These are phyloP conservation scores for Resseliella maxima DNA, from an alignment of 2,888 invertebrate species.

Conservation along the genomic window DNA sequence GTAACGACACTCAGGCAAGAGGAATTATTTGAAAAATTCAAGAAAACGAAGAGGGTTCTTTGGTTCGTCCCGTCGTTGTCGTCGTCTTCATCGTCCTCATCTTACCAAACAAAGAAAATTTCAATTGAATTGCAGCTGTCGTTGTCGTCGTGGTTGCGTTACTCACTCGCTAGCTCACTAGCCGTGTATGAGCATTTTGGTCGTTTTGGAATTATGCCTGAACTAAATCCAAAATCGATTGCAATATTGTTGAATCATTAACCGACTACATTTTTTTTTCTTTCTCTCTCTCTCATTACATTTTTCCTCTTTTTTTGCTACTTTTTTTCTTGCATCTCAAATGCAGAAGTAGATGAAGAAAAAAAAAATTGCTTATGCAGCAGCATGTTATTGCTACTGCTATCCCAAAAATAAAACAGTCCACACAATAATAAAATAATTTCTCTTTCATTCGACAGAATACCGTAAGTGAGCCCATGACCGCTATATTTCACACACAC, in stretches of 20 bases:
- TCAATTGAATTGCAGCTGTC: conserved; percentile 54
- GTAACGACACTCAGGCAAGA: not conserved
- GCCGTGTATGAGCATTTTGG: too few relatives aligned
- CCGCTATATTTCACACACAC: conserved; percentile 4
- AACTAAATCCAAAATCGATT: conserved; percentile 1
- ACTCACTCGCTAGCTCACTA: not conserved
- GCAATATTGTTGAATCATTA: conserved; percentile 30
- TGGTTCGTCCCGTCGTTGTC: conserved; percentile 45
- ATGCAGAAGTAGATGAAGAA: too few relatives aligned
- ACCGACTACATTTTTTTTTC: not conserved
- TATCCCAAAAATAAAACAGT: not conserved
- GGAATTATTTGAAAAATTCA: conserved; percentile 51
- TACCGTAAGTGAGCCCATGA: conserved; percentile 43
- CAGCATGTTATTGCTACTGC: conserved; percentile 11
- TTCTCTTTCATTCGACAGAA: conserved; percentile 48
- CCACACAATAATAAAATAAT: not conserved
- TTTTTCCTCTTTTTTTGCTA: too few relatives aligned
- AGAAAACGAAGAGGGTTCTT: conserved; percentile 54
- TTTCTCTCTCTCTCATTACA: not conserved
- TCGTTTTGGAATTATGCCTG: not conserved
- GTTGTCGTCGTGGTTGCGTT: conserved; percentile 54
- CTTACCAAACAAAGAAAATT: conserved; percentile 54
- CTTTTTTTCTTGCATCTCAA: not conserved
- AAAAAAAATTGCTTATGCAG: not conserved
- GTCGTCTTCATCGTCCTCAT: conserved; percentile 42